Conservation (phyloP, 1,140 invertebrate species). For the Cydia strobilella region DNA sequence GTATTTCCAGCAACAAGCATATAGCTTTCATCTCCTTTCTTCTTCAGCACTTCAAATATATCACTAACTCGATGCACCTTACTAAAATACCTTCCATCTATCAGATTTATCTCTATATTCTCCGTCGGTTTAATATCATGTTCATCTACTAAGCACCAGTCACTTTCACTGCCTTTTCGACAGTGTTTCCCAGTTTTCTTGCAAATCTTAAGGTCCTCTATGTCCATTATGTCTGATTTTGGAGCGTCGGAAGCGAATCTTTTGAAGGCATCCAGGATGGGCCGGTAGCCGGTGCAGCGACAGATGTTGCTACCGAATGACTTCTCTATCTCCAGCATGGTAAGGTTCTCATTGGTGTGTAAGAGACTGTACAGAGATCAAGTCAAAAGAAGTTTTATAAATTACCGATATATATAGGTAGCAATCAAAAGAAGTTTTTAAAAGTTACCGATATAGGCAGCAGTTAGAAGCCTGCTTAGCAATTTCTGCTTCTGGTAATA, state of each 20-base stretch:
- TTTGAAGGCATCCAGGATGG: slow-evolving; percentile 89
- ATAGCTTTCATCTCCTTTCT: slow-evolving; percentile 35
- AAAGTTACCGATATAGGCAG: too few species aligned
- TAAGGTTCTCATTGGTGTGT: slow-evolving; percentile 67
- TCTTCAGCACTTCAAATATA: slow-evolving; percentile 49
- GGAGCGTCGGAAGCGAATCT: slow-evolving; percentile 81
- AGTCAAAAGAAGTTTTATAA: neutral
- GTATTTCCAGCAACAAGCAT: slow-evolving; percentile 22
- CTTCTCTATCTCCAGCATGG: slow-evolving; percentile 84
- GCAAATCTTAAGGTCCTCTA: slow-evolving; percentile 60
- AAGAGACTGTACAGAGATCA: slow-evolving; percentile 55
- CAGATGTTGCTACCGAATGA: slow-evolving; percentile 88
- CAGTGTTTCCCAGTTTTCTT: slow-evolving; percentile 46
- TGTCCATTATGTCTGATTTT: slow-evolving; percentile 18
- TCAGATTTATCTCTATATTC: slow-evolving; percentile 46
- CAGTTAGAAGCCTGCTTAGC: too few species aligned
- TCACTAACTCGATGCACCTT: slow-evolving; percentile 48
- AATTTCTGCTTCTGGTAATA: too few species aligned
- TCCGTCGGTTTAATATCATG: slow-evolving; percentile 33
- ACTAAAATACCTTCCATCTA: slow-evolving; percentile 56
- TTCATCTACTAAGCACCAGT: slow-evolving; percentile 57
- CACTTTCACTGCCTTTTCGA: slow-evolving; percentile 44
- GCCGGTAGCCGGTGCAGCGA: slow-evolving; percentile 90
- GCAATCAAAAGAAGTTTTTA: neutral
- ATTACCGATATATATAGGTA: too few species aligned